Conservation (phyloP, 2,797 vertebrate genomes). For the Cebuella pygmaea region DNA sequence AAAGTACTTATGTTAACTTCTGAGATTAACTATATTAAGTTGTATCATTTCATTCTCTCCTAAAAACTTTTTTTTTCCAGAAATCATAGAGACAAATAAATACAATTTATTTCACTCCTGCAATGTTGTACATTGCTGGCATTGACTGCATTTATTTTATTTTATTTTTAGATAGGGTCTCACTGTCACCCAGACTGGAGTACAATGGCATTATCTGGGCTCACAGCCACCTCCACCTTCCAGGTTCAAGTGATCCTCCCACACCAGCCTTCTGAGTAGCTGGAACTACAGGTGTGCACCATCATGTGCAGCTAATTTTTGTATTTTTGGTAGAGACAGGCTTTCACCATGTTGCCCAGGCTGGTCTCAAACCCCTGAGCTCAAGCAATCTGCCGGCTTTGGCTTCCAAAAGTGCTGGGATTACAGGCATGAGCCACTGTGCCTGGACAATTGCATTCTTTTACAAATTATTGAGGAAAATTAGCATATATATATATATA, state of each 20-base stretch:
- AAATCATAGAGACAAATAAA: conserved; percentile 9
- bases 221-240: neutral
- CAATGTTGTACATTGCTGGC: neutral
- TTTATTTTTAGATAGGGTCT: neutral
- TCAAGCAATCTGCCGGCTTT: neutral
- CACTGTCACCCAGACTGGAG: neutral
- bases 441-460: neutral
- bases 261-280: neutral
- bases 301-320: neutral
- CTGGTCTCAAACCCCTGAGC: neutral
- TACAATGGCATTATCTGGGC: neutral
- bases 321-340: neutral
- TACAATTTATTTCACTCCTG: conserved; percentile 40
- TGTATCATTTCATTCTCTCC: neutral
- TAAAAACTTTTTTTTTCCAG: conserved; percentile 19
- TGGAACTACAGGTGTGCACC: neutral
- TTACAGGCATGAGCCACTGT: neutral
- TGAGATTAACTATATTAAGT: neutral
- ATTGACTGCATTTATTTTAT: neutral
- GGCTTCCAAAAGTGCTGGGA: neutral
- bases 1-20: conserved; percentile 1
- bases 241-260: neutral
- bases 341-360: neutral
- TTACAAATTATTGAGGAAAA: conserved; percentile 20
- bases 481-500: neutral